phyloP scores from a whole-genome alignment of 2,888 invertebrate species.

The Atherix ibis region DNA sequence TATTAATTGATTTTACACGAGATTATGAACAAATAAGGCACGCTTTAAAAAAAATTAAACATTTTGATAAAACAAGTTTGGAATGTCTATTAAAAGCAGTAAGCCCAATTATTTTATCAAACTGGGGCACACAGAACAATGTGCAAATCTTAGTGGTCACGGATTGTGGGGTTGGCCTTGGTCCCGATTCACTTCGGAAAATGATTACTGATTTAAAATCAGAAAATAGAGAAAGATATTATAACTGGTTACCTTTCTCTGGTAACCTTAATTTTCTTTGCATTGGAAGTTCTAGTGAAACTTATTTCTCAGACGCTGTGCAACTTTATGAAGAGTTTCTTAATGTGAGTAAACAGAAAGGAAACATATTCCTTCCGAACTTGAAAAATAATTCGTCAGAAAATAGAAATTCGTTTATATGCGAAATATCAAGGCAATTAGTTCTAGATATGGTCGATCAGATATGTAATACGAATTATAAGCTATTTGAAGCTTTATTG shows the following conservation, averaged over 20 bases:
- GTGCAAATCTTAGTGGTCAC: slow-evolving; percentile 68
- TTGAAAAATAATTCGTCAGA: slow-evolving; percentile 16
- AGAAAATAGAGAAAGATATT: slow-evolving; percentile 17
- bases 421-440: slow-evolving; percentile 12
- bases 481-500: slow-evolving; percentile 52
- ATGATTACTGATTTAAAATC: slow-evolving; percentile 32
- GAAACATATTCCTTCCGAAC: slow-evolving; percentile 43
- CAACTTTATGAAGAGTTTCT: slow-evolving; percentile 56
- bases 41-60: slow-evolving; percentile 60
- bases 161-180: slow-evolving; percentile 57
- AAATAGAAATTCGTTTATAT: slow-evolving; percentile 10
- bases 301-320: slow-evolving; percentile 32
- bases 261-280: slow-evolving; percentile 66
- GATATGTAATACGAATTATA: slow-evolving; percentile 54
- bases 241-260: slow-evolving; percentile 61
- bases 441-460: slow-evolving; percentile 28
- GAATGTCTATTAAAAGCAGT: slow-evolving; percentile 65
- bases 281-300: slow-evolving; percentile 47
- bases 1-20: slow-evolving; percentile 72
- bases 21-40: slow-evolving; percentile 68
- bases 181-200: slow-evolving; percentile 44
- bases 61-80: slow-evolving; percentile 75
- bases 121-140: slow-evolving; percentile 80
- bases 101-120: slow-evolving; percentile 60
- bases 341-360: slow-evolving; percentile 55